These are phyloP conservation scores for Rhombomys opimus DNA, from an alignment of 2,113 vertebrate species.

Conservation along the genomic window DNA sequence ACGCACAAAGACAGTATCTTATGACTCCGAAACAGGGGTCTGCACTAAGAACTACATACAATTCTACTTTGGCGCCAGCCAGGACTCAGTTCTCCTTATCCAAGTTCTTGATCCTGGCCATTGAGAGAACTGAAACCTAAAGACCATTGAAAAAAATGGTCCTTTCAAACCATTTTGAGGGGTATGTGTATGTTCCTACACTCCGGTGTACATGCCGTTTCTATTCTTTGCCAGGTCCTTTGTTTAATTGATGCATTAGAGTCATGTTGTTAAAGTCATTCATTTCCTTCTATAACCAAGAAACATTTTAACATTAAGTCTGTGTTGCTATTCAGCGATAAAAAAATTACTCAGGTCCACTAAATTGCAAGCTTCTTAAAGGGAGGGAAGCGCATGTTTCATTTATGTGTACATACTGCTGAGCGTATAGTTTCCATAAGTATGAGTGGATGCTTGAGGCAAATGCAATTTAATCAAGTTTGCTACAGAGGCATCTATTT, in stretches of 20 bases:
- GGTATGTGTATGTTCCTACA: background rate
- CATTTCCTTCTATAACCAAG: background rate
- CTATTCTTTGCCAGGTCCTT: background rate
- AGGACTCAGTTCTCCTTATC: background rate
- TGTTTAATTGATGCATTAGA: background rate
- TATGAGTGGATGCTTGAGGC: constrained; percentile 42
- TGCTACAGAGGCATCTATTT: constrained; percentile 46
- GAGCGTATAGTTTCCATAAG: constrained; percentile 47
- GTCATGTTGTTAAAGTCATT: background rate
- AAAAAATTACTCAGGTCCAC: background rate
- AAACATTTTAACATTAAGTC: constrained; percentile 52
- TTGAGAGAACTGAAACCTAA: background rate
- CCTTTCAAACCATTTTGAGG: background rate
- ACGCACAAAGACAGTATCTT: background rate
- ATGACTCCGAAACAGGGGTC: background rate
- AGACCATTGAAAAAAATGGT: background rate
- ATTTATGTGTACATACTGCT: background rate
- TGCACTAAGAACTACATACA: background rate
- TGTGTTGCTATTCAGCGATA: background rate
- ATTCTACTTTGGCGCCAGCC: background rate
- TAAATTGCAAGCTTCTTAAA: constrained; percentile 4
- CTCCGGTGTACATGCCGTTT: background rate
- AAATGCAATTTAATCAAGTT: constrained; percentile 62
- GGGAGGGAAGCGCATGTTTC: background rate
- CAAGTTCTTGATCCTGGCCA: constrained; percentile 3